Conservation (phyloP, 2,113 vertebrate genomes). For the Plecotus auritus region DNA sequence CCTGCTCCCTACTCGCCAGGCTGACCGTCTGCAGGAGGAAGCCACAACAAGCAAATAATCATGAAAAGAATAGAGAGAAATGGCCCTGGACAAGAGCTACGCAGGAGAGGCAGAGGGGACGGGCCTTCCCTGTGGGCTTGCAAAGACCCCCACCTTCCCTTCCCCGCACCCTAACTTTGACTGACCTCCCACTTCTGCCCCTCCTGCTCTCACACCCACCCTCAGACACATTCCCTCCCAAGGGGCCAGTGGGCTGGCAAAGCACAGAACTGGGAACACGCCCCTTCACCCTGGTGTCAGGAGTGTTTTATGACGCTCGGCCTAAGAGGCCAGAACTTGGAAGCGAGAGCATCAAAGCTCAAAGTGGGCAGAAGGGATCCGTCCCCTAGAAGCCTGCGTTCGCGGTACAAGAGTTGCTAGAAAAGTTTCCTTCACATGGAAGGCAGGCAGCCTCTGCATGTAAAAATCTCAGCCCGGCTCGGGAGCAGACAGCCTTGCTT, state of each 20-base stretch:
- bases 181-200: too few species aligned
- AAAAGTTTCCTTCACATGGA: background rate
- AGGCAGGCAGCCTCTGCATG: background rate
- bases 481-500: background rate
- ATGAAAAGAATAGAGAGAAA: background rate
- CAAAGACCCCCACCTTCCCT: background rate
- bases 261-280: background rate
- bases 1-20: background rate
- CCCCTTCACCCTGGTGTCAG: background rate
- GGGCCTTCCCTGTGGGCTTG: background rate
- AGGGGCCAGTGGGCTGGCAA: background rate
- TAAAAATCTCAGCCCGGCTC: background rate
- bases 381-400: background rate
- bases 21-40: background rate
- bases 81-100: background rate
- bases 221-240: background rate
- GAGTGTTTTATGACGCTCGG: background rate
- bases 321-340: background rate
- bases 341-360: background rate
- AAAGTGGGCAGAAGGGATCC: background rate
- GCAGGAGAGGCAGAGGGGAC: background rate
- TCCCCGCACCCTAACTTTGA: fast-evolving
- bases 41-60: background rate
- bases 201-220: background rate
- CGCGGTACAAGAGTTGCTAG: background rate